Base-by-base conservation (phyloP, 2,797 vertebrate species). In the Rallus crepitans region DNA sequence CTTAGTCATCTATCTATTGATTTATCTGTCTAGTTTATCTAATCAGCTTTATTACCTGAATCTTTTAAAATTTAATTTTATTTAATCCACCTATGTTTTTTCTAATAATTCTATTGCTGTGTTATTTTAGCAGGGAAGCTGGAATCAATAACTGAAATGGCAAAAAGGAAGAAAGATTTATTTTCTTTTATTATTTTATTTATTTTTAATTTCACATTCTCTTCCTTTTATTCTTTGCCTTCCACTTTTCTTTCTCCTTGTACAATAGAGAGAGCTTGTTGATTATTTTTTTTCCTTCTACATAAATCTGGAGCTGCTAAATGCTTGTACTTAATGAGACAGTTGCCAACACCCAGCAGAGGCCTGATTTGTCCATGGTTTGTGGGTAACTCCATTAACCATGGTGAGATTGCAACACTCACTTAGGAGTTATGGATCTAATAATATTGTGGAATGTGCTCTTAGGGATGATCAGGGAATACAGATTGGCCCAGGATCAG, bases 1-100 rank as follows among this genome's bases (percentile, higher is more conserved):
- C 24, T 80, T 75, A 55, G 33, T 73, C 15, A 65, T 87, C 31
- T 85, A 17, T 63, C 8, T 55, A 35, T 75, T 75, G 77, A 70
- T 82, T 83, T 76, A 82, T 68, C 28, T 87, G 66, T 87, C 59
- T 84, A 24, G 42, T 92, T 92, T 79, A 82, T 91, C 70, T 87
- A 56, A 91, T 92, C 39, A 79, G 18, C 65, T 93, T 93, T 82
- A 77, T 90, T 78, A 87, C 45, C 59, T 33, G 31, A 56, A 77
- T 90, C 25, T 79, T 87, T 86, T 50, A 50, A 88, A 91, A 91
- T 81, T 53, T 77, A 31, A 76, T 92, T 91, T 90, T 79, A 79
- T 84, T 82, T 89, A 79, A 85, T 56, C 60, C 53, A 33, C 27
- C 16, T 30, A 2, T 60, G 25, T 37, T 65, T 87, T 86, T 65